Evolutionary conservation across 2,888 invertebrate genomes (phyloP).

Genomic region (Hydrotaea diabolus): DNA sequence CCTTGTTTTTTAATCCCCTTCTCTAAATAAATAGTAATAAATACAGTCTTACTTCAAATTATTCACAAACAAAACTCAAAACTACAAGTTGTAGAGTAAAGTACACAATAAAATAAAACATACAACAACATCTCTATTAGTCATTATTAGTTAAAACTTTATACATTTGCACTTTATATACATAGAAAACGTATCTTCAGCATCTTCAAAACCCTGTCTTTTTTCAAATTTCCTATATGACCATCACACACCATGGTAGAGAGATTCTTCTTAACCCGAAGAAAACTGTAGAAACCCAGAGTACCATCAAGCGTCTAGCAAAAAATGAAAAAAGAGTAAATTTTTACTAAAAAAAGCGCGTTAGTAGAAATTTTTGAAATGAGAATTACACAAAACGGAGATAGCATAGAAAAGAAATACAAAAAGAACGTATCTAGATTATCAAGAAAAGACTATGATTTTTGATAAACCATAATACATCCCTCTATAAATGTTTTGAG

Average conservation of each 20-base stretch:
- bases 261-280: background rate
- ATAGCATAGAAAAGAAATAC: background rate
- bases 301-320: conserved; percentile 16
- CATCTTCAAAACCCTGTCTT: conserved; percentile 28
- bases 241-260: conserved; percentile 15
- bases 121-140: conserved; percentile 41
- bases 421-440: background rate
- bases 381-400: background rate
- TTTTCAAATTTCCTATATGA: conserved; percentile 10
- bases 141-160: conserved; percentile 51
- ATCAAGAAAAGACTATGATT: conserved; percentile 23
- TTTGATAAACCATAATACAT: background rate
- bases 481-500: background rate
- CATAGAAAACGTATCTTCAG: background rate
- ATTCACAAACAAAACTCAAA: background rate
- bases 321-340: conserved; percentile 36
- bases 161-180: background rate
- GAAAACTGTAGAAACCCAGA: background rate
- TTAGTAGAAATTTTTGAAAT: conserved; percentile 43
- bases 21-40: too few species aligned
- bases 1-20: too few species aligned
- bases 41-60: background rate
- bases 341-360: conserved; percentile 58
- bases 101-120: conserved; percentile 30
- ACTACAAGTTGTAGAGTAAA: conserved; percentile 27